phyloP scores from a whole-genome alignment of 2,113 vertebrate genomes.

The Polypterus bichir region DNA sequence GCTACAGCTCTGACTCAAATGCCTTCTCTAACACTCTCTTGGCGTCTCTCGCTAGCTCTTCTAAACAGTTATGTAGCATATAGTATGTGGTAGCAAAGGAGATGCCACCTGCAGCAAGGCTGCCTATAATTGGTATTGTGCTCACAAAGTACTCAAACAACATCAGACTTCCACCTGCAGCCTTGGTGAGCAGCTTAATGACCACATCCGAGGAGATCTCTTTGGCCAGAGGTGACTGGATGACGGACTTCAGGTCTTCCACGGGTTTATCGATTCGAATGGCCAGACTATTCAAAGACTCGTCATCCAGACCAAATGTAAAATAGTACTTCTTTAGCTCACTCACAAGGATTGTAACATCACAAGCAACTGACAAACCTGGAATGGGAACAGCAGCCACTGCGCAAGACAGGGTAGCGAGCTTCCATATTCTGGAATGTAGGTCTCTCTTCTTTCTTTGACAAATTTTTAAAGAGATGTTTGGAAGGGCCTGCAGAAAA shows the following conservation, averaged over 20 bases:
- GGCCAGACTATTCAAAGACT: constrained; percentile 36
- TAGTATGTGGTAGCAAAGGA: constrained; percentile 34
- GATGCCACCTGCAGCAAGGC: constrained; percentile 31
- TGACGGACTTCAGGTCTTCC: constrained; percentile 32
- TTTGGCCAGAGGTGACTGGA: constrained; percentile 30
- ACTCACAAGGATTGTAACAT: constrained; percentile 27
- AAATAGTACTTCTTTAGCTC: constrained; percentile 29
- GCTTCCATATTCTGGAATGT: constrained; percentile 32
- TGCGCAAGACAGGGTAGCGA: constrained; percentile 28
- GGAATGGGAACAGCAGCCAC: constrained; percentile 36
- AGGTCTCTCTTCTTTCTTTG: constrained; percentile 39
- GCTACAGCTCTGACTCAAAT: constrained; percentile 25
- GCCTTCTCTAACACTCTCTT: constrained; percentile 36
- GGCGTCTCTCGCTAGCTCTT: constrained; percentile 37
- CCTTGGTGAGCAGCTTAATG: constrained; percentile 31
- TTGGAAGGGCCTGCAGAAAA: constrained; percentile 30
- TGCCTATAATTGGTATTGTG: constrained; percentile 35
- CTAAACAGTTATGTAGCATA: constrained; percentile 35
- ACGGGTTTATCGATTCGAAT: constrained; percentile 37
- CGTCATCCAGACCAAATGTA: constrained; percentile 36
- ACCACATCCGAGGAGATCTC: too few relatives aligned
- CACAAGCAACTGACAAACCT: constrained; percentile 29
- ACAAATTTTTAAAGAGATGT: constrained; percentile 32
- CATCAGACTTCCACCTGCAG: constrained; percentile 14
- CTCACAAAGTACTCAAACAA: constrained; percentile 27